phyloP scores from a whole-genome alignment of 1,140 invertebrate genomes.

The Ectropis grisescens region DNA sequence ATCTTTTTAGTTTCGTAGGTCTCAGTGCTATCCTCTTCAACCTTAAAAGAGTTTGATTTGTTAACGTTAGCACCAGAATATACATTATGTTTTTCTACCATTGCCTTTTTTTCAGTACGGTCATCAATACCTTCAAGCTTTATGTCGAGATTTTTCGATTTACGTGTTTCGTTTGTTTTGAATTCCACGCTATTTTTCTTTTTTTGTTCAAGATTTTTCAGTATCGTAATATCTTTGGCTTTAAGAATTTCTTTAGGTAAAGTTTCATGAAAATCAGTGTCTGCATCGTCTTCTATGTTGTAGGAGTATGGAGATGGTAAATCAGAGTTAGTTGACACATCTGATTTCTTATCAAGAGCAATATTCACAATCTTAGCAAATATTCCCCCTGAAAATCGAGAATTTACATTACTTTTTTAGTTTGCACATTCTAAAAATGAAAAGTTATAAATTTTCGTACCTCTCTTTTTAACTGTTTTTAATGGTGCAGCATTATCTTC shows the following conservation, averaged over 20 bases:
- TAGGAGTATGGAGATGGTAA: conserved; percentile 26
- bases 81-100: conserved; percentile 27
- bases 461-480: conserved; percentile 41
- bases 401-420: no score
- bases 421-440: conserved; percentile 5
- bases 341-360: conserved; percentile 71
- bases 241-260: conserved; percentile 72
- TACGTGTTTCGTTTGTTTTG: conserved; percentile 21
- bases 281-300: conserved; percentile 72
- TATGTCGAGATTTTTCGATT: conserved; percentile 17
- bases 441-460: conserved; percentile 14
- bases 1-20: conserved; percentile 18
- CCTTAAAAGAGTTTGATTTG: no score
- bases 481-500: conserved; percentile 31
- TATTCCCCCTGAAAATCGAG: conserved; percentile 58
- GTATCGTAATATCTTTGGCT: conserved; percentile 50
- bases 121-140: conserved; percentile 25
- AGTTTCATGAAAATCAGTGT: conserved; percentile 76
- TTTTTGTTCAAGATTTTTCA: conserved; percentile 19
- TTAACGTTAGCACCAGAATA: no score
- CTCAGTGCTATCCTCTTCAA: no score
- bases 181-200: conserved; percentile 35
- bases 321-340: conserved; percentile 28
- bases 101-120: conserved; percentile 20
- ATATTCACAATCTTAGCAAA: conserved; percentile 75